Base-by-base conservation (phyloP, 2,113 vertebrate species). In the Acanthisitta chloris region DNA sequence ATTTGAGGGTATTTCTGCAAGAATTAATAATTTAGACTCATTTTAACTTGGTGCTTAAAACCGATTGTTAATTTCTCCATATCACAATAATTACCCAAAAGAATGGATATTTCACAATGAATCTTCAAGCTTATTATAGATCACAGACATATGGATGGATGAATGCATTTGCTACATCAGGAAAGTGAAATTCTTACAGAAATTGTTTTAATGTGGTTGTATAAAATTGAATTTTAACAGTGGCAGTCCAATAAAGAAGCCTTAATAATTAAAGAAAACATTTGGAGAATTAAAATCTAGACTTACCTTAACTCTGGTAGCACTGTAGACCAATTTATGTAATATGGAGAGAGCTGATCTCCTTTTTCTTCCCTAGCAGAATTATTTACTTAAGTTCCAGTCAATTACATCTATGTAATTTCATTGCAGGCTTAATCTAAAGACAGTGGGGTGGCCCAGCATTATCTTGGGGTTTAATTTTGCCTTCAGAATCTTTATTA, bases 301-400 rank as follows among this genome's bases (percentile, higher is more conserved):
- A 31, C 19, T 49, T 43, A 24, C 61, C 8, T 86, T 79, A 66
- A 52, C 91, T 65, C 28, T 82, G 8, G 8, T 25, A 48, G 3
- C 73, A 26, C 18, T 70, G 11, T 61, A 73, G 38, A 72, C 5
- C 19, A 64, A 6, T 34, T 52, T 76, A 61, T 24, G 10, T 73
- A 77, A 55, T 69, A 82, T 4, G 6, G 58, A 73, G 17, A 19
- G 17, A 86, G 17, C 33, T 51, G 31, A 23, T 62, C 14, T 88
- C 8, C 5, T 58, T 80, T 90, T 95, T 83, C 54, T 73, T 51
- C 51, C 14, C 10, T 54, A 48, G 12, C 6, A 62, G 38, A 90
- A 80, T 72, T 91, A 81, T 80, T 89, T 95, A 66, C 66, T 86
- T 77, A 55, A 86, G 62, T 93, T 96, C 58, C 74, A 74, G 67